phyloP scores from a whole-genome alignment of 2,113 vertebrate species.

The Dunckerocampus dactyliophorus region DNA sequence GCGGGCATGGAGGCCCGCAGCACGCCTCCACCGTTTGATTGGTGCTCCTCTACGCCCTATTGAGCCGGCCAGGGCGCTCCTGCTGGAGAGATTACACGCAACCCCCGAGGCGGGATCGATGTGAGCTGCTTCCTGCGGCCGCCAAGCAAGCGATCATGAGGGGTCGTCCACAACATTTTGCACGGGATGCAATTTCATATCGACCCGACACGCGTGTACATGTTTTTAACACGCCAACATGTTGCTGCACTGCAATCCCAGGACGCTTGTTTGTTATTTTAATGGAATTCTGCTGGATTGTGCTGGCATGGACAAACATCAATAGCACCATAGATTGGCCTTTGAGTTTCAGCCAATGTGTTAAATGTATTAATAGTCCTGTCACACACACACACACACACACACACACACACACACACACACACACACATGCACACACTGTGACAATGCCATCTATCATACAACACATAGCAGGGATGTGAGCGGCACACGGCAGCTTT shows the following conservation, averaged over 20 bases:
- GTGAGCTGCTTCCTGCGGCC: conserved; percentile 19
- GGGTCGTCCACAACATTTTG: conserved; percentile 44
- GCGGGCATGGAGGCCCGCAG: too few relatives aligned
- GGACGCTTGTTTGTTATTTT: conserved; percentile 19
- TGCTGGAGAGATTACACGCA: conserved; percentile 31
- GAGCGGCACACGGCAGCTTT: too few relatives aligned
- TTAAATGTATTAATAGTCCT: conserved; percentile 13
- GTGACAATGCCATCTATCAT: background rate
- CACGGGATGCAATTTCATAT: conserved; percentile 34
- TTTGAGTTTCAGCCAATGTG: conserved; percentile 3
- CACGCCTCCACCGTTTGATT: conserved; percentile 6
- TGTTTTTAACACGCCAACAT: background rate
- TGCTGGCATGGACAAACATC: background rate
- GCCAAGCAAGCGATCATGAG: conserved; percentile 39
- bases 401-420: background rate
- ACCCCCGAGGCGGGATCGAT: conserved; percentile 42
- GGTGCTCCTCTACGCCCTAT: conserved; percentile 21
- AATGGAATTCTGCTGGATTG: conserved; percentile 14
- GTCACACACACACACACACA: background rate
- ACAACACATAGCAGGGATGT: background rate
- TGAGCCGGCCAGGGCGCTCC: conserved; percentile 27
- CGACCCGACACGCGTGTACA: conserved; percentile 15
- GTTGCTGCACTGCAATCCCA: background rate
- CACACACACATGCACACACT: background rate
- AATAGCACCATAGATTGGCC: conserved; percentile 4